Conservation (phyloP, 1,140 invertebrate species). For the Teleogryllus occipitalis region DNA sequence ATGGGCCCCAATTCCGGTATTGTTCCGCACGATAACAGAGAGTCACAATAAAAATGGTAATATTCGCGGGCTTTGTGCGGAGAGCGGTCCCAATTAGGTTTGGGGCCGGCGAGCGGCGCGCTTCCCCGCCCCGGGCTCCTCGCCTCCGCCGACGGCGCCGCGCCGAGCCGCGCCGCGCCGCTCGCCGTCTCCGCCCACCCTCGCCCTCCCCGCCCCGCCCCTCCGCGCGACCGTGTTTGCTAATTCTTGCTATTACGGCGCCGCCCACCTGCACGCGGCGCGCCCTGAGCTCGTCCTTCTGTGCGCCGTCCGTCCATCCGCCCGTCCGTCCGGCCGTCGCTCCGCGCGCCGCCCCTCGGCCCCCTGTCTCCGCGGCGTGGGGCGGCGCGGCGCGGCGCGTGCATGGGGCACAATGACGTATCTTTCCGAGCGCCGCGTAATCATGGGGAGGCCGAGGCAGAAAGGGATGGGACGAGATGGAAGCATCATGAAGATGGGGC, state of each 20-base stretch:
- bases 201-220: slow-evolving; percentile 11
- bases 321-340: not conserved
- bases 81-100: slow-evolving; percentile 20
- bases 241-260: not conserved
- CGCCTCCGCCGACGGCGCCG: slow-evolving; percentile 22
- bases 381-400: too few relatives aligned
- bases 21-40: slow-evolving; percentile 21
- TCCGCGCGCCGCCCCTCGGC: slow-evolving; percentile 9
- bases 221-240: not conserved
- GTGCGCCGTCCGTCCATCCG: not conserved
- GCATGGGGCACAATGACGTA: not conserved
- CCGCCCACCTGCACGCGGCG: not conserved
- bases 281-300: not conserved
- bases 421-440: not conserved
- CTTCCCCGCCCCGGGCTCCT: slow-evolving; percentile 25
- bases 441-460: not conserved
- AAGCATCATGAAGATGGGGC: too few relatives aligned
- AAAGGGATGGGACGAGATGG: too few relatives aligned
- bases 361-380: not conserved
- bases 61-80: slow-evolving; percentile 19
- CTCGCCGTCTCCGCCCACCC: slow-evolving; percentile 4
- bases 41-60: slow-evolving; percentile 22
- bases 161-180: slow-evolving; percentile 15
- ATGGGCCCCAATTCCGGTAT: slow-evolving; percentile 21
- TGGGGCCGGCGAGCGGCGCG: slow-evolving; percentile 22